Base-by-base conservation (phyloP, 2,797 vertebrate species). In the Muscicapa striata region DNA sequence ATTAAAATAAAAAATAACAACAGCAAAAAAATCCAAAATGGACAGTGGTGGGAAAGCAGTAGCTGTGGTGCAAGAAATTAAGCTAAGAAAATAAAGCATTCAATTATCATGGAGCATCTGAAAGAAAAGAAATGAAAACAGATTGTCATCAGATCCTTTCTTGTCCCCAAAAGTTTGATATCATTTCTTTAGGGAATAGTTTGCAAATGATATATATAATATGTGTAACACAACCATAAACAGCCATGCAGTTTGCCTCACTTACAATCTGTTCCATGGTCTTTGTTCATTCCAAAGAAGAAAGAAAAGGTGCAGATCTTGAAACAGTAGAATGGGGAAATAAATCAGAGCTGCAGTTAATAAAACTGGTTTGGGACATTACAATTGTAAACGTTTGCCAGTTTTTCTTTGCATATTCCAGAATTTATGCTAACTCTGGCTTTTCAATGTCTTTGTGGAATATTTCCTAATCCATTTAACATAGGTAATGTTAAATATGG, bases 221-320 rank as follows among this genome's bases (percentile, higher is more conserved):
- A 96, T 90, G 90, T 96, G 87, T 95, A 96, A 96, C 91, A 97
- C 93, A 96, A 96, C 91, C 95, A 87, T 97, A 97, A 97, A 97
- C 94, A 97, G 93, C 95, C 93, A 97, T 59, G 83, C 85, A 97
- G 96, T 98, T 97, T 97, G 87, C 95, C 91, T 97, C 95, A 87
- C 93, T 97, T 97, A 91, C 95, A 98, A 97, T 98, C 97, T 98
- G 95, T 96, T 98, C 91, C 93, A 38, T 95, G 95, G 97, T 97
- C 97, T 97, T 97, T 97, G 97, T 96, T 97, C 96, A 73, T 95
- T 63, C 77, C 73, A 87, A 95, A 95, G 83, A 86, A 96, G 95
- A 96, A 97, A 97, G 90, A 84, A 79, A 87, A 95, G 67, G 64
- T 91, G 69, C 34, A 90, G 85, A 75, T 70, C 87, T 97, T 93